Evolutionary conservation across 2,797 vertebrate genomes (phyloP).

Genomic region (Diglossa cyanea): DNA sequence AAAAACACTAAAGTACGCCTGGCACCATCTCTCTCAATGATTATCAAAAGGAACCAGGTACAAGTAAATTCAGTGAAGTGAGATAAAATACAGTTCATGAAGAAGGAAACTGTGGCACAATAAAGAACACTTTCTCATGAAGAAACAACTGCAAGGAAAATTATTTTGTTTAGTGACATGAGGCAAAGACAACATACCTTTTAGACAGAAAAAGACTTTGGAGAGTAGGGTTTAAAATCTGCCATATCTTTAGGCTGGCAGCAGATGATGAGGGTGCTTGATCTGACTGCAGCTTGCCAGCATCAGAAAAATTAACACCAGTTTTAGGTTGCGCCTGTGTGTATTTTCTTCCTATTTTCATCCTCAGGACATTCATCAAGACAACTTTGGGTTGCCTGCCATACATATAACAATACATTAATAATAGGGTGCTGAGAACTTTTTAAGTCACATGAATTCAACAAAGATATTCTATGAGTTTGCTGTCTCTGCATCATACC

Average conservation of each 20-base stretch:
- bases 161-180: background rate
- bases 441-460: slow-evolving; percentile 15
- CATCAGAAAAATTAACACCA: slow-evolving; percentile 72
- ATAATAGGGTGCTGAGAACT: slow-evolving; percentile 50
- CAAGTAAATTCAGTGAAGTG: background rate
- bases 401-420: slow-evolving; percentile 74
- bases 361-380: slow-evolving; percentile 80
- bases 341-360: slow-evolving; percentile 79
- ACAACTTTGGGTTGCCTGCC: slow-evolving; percentile 83
- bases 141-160: slow-evolving; percentile 12
- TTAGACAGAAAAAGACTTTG: slow-evolving; percentile 71
- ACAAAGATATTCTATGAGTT: background rate
- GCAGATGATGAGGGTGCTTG: slow-evolving; percentile 71
- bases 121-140: background rate
- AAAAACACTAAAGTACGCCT: background rate
- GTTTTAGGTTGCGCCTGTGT: slow-evolving; percentile 61
- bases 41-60: background rate
- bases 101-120: background rate
- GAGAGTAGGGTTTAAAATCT: slow-evolving; percentile 71
- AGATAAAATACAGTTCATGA: background rate
- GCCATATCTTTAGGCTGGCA: slow-evolving; percentile 74
- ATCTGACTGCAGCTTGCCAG: slow-evolving; percentile 72
- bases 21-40: background rate
- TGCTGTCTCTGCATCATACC: background rate
- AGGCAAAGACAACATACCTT: slow-evolving; percentile 75